A percentile compares a stretch with the other conserved stretches of the same genome.
Evolutionary conservation across 2,113 vertebrate genomes (phyloP).

Genomic region (Pogona vitticeps): DNA sequence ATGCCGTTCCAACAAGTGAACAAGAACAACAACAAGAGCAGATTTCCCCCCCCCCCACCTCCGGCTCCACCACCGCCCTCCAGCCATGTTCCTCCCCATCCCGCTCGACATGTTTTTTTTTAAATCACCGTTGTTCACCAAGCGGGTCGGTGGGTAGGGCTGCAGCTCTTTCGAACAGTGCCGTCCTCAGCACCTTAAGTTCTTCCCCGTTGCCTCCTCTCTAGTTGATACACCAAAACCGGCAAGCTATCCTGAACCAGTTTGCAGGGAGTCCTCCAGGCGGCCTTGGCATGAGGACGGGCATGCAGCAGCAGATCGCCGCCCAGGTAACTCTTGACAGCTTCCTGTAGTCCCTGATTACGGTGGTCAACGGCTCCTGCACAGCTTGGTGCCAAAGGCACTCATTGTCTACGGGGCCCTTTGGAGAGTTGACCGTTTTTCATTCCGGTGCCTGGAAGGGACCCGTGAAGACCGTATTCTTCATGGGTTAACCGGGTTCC

Average conservation of each 20-base stretch:
- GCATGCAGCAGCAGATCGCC: slow-evolving; percentile 85
- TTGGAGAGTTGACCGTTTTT: background rate
- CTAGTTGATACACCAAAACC: slow-evolving; percentile 86
- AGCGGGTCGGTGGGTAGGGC: background rate
- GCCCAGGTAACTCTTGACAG: slow-evolving; percentile 78
- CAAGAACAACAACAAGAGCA: background rate
- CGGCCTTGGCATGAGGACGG: slow-evolving; percentile 82
- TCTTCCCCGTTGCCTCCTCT: slow-evolving; percentile 6
- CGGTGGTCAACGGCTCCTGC: too few species aligned
- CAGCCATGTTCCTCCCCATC: background rate
- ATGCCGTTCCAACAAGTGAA: background rate
- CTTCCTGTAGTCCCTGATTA: background rate
- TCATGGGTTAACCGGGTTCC: too few species aligned
- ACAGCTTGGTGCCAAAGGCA: background rate
- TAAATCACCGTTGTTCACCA: too few species aligned
- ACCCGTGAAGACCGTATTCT: too few species aligned
- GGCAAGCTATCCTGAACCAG: slow-evolving; percentile 84
- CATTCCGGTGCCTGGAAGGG: background rate
- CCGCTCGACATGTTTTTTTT: background rate
- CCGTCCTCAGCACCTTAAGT: background rate
- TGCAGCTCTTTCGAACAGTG: background rate
- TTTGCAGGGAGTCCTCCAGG: slow-evolving; percentile 84
- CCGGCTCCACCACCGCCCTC: background rate
- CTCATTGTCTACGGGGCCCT: background rate
- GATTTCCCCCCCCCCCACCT: background rate